phyloP scores from a whole-genome alignment of 2,888 invertebrate species.

The Lordiphosa andalusiaca region DNA sequence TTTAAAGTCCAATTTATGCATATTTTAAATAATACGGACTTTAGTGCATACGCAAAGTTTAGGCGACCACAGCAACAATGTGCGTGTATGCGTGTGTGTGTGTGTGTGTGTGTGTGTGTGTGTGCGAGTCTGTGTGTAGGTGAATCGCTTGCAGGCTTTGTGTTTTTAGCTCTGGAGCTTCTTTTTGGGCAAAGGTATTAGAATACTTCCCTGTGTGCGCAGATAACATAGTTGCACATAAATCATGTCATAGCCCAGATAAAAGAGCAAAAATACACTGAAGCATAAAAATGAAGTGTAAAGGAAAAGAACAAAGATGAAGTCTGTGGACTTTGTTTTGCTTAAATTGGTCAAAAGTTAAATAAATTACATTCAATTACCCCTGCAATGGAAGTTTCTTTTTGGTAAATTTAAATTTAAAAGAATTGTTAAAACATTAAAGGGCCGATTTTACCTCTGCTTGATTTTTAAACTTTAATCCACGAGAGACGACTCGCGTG shows the following conservation, averaged over 20 bases:
- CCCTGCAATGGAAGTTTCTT: too few species aligned
- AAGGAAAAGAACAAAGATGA: slow-evolving; percentile 13
- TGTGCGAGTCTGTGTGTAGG: slow-evolving; percentile 13
- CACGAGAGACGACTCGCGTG: too few species aligned
- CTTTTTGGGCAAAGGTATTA: slow-evolving; percentile 12
- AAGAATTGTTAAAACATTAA: too few species aligned
- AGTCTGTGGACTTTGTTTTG: slow-evolving; percentile 1
- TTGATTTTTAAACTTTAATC: too few species aligned
- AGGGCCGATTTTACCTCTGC: too few species aligned
- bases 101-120: slow-evolving; percentile 13
- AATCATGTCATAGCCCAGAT: slow-evolving; percentile 66
- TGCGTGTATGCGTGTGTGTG: slow-evolving; percentile 13
- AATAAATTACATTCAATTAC: background rate
- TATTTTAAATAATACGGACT: slow-evolving; percentile 59
- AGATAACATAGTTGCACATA: slow-evolving; percentile 62
- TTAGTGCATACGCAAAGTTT: slow-evolving; percentile 46
- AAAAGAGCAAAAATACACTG: slow-evolving; percentile 58
- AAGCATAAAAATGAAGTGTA: slow-evolving; percentile 11
- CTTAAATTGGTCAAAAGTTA: background rate
- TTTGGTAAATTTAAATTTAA: too few species aligned
- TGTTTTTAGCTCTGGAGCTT: slow-evolving; percentile 32
- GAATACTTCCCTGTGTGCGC: slow-evolving; percentile 39
- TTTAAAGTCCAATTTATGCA: slow-evolving; percentile 57
- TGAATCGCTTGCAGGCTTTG: slow-evolving; percentile 35
- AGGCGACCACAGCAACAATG: slow-evolving; percentile 21